Base-by-base conservation (phyloP, 2,113 vertebrate genomes). In the Dendrocopos noguchii region DNA sequence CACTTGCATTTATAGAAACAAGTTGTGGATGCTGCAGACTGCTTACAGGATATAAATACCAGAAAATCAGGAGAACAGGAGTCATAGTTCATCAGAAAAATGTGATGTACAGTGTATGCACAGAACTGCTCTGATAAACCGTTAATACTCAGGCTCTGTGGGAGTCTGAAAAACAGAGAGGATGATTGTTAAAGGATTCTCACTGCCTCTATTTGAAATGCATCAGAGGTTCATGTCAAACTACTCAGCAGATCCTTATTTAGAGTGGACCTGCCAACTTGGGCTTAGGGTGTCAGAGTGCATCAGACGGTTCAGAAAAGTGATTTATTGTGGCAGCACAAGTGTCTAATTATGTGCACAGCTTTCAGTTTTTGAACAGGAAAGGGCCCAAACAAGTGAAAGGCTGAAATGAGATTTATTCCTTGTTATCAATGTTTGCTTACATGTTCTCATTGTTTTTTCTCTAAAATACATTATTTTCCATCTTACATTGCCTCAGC, bases 291-390 rank as follows among this genome's bases (percentile, higher is more conserved):
- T 93, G 95, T 97, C 97, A 97, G 90, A 60, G 86, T 92, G 87
- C 86, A 97, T 97, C 95, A 94, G 44, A 88, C 85, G 96, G 83
- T 90, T 97, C 86, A 95, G 84, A 95, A 93, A 97, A 91, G 82
- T 92, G 88, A 98, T 97, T 96, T 93, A 83, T 65, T 96, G 68
- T 97, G 97, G 95, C 97, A 97, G 86, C 57, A 94, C 3, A 13
- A 90, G 96, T 85, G 73, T 90, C 90, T 97, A 96, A 98, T 97
- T 97, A 96, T 88, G 88, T 95, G 85, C 87, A 93, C 63, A 95
- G 78, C 72, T 96, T 93, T 92, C 80, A 93, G 72, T 87, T 96
- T 97, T 96, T 94, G 67, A 97, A 80, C 77, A 94, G 55, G 60
- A 94, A 97, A 84, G 42, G 87, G 25, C 7, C 16, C 65, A 86